Evolutionary conservation across 2,797 vertebrate genomes (phyloP).

Genomic region (Nannoperca australis): DNA sequence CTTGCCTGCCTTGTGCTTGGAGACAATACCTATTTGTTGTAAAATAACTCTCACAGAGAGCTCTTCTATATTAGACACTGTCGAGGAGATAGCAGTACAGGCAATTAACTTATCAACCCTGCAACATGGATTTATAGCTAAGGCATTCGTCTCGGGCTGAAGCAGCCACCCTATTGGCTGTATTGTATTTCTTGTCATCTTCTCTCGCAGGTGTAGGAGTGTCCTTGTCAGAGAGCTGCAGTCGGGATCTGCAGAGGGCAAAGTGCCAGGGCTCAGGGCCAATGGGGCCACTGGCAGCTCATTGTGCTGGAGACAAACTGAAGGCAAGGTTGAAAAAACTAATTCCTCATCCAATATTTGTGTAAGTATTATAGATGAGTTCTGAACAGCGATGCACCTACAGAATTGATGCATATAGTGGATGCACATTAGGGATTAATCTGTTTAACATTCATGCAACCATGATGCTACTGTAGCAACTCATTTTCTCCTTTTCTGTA

Average conservation of each 20-base stretch:
- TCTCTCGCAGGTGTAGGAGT: constrained; percentile 75
- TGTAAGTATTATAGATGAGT: constrained; percentile 46
- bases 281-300: constrained; percentile 64
- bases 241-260: constrained; percentile 81
- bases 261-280: constrained; percentile 77
- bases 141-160: constrained; percentile 64
- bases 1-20: constrained; percentile 28
- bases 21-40: constrained; percentile 70
- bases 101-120: constrained; percentile 83
- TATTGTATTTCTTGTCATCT: constrained; percentile 76
- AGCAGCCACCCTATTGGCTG: constrained; percentile 65
- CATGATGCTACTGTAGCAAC: background rate
- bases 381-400: constrained; percentile 1
- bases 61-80: constrained; percentile 73
- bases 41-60: constrained; percentile 72
- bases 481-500: background rate
- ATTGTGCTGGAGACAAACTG: constrained; percentile 65
- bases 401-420: constrained; percentile 1
- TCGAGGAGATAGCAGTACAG: constrained; percentile 71
- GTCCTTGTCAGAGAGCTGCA: constrained; percentile 82
- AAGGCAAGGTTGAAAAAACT: constrained; percentile 46
- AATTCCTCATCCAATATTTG: constrained; percentile 51
- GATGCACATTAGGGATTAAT: background rate
- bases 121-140: constrained; percentile 79
- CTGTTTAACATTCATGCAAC: constrained; percentile 27